These are phyloP conservation scores for Cavia aperea DNA, from an alignment of 2,113 vertebrate genomes.

Conservation along the genomic window DNA sequence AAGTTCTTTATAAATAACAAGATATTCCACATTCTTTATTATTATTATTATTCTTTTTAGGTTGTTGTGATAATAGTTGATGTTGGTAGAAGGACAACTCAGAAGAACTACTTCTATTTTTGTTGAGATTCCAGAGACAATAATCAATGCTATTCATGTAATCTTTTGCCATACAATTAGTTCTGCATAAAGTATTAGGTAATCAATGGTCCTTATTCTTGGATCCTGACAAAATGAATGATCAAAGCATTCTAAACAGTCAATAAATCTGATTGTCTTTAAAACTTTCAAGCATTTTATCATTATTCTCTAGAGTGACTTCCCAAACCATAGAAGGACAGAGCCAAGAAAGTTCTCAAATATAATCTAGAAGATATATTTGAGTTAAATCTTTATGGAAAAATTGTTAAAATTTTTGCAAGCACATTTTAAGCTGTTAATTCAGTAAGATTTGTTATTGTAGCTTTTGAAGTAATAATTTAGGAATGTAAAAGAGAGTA, in stretches of 20 bases:
- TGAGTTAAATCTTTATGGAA: not conserved
- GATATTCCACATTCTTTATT: not conserved
- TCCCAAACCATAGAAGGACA: not conserved
- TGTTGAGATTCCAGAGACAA: constrained; percentile 24
- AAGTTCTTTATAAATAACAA: not conserved
- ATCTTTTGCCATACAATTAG: constrained; percentile 32
- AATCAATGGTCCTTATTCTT: constrained; percentile 52
- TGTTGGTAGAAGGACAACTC: not conserved
- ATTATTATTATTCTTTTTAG: not conserved
- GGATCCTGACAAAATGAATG: constrained; percentile 51
- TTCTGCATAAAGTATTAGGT: not conserved
- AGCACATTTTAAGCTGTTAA: not conserved
- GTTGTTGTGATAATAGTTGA: not conserved
- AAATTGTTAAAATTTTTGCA: not conserved
- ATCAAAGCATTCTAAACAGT: constrained; percentile 48
- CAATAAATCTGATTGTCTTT: not conserved
- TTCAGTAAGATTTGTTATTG: not conserved
- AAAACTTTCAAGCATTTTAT: constrained; percentile 15
- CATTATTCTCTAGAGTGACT: not conserved
- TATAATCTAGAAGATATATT: not conserved
- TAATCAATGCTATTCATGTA: constrained; percentile 4
- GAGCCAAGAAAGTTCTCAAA: not conserved
- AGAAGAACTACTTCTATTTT: constrained; percentile 19
- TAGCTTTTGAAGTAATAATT: not conserved
- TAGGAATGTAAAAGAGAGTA: not conserved